A percentile compares a stretch with the other conserved stretches of the same genome.
phyloP scores from a whole-genome alignment of 2,113 vertebrate species.

The Geococcyx californianus region DNA sequence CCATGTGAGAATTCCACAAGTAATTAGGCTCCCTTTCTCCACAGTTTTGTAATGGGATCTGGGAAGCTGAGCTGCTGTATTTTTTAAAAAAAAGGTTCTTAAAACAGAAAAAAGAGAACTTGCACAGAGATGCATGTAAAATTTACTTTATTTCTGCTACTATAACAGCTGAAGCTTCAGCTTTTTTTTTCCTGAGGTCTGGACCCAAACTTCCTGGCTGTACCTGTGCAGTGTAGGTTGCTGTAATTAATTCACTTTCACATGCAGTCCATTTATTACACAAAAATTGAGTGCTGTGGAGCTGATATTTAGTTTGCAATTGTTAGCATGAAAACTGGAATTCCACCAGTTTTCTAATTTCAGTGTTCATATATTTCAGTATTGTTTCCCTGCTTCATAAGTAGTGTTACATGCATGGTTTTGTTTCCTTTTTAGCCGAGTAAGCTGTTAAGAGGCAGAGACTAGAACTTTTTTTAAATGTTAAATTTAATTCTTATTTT shows the following conservation, averaged over 20 bases:
- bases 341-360: background rate
- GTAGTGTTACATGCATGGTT: conserved; percentile 28
- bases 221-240: background rate
- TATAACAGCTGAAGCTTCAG: background rate
- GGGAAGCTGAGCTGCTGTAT: background rate
- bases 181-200: background rate
- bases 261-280: background rate
- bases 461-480: background rate
- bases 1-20: conserved; percentile 23
- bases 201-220: background rate
- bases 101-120: background rate
- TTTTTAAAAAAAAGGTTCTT: background rate
- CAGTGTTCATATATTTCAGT: background rate
- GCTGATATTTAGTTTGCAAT: background rate
- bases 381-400: conserved; percentile 27
- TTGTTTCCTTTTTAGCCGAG: conserved; percentile 29
- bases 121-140: conserved; percentile 20
- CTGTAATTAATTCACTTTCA: background rate
- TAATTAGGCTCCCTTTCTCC: background rate
- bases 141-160: conserved; percentile 27
- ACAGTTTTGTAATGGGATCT: background rate
- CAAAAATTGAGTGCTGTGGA: background rate
- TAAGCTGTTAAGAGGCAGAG: background rate
- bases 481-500: background rate
- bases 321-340: conserved; percentile 30